Base-by-base conservation (phyloP, 1,140 invertebrate genomes). In the Alviniconcha marisindica region DNA sequence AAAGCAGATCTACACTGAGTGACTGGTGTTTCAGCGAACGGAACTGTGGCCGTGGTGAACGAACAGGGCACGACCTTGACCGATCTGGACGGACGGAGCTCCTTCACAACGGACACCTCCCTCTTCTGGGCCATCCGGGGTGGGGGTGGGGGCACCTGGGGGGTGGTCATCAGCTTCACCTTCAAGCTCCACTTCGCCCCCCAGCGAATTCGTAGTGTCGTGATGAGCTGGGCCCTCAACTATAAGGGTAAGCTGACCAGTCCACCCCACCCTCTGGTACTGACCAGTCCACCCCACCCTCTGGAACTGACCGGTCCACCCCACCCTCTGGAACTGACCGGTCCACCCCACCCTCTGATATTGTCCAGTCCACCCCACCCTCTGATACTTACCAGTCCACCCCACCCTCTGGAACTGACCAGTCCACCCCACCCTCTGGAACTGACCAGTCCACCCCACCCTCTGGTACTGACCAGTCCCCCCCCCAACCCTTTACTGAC, bases 41-140 rank as follows among this genome's bases (percentile, higher is more conserved):
- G 86, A 15, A 36, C 54, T 0, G 78, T 84, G 31, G 79, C 78
- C 18, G 84, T 79, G 4, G 73, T 60, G 36, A 73, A 81, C 36
- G 82, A 66, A 18, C 24, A 44, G 24, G 51, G 66, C 38, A 84
- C 54, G 12, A 78, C 77, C 1, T 66, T 85, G 7, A 60, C 77
- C 4, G 71, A 40, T 1, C 31, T 48, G 24, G 38, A 71, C 38
- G 83, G 80, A 18, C 77, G 51, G 3, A 66, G 36, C 28, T 28
- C n/a, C 7, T 5, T 48, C 2, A 63, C 60, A 2, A 21, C 21
- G n/a, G 81, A 89, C 63, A 31, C 84, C 21, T 86, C 88, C 33
- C 77, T 91, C 15, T 90, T 91, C 60, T 89, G 89, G 87, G 89
- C 90, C 24, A 31, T 91, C 2, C 24, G 86, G 60, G 90, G 90